These are phyloP conservation scores for Cydia amplana DNA, from an alignment of 1,140 invertebrate genomes.

Conservation along the genomic window DNA sequence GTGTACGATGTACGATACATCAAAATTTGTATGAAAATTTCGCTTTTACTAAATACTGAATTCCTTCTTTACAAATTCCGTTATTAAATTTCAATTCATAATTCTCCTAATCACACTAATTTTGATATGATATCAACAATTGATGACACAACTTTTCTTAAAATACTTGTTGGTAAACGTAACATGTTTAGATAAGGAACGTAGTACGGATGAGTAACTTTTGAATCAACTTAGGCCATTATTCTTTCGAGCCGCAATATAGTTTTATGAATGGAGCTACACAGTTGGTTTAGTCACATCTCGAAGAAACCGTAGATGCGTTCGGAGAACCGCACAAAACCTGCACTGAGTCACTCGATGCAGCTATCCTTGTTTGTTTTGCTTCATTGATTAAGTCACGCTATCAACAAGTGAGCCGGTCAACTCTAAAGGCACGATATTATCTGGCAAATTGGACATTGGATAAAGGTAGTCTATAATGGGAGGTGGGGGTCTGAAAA, in stretches of 20 bases:
- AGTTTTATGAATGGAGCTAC: constrained; percentile 61
- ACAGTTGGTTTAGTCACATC: constrained; percentile 60
- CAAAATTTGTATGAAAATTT: too few relatives aligned
- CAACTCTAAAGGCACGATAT: neutral
- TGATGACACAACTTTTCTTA: neutral
- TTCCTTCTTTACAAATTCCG: neutral
- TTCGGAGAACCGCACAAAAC: constrained; percentile 46
- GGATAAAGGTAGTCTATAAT: too few relatives aligned
- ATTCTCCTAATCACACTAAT: neutral
- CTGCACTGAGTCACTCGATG: constrained; percentile 45
- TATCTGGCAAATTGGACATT: neutral
- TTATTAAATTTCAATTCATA: neutral
- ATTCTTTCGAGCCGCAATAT: neutral
- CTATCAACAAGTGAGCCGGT: neutral
- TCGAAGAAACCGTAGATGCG: constrained; percentile 43
- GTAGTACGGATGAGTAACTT: neutral
- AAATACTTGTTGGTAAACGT: constrained; percentile 5
- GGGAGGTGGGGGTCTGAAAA: too few relatives aligned
- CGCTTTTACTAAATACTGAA: neutral
- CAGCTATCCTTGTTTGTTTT: constrained; percentile 33
- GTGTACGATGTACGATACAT: too few relatives aligned
- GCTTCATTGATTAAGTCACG: constrained; percentile 9
- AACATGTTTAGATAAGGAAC: neutral
- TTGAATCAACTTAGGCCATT: neutral
- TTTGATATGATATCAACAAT: constrained; percentile 9